These are phyloP conservation scores for Nesogale talazaci DNA, from an alignment of 2,113 vertebrate species.

Conservation along the genomic window DNA sequence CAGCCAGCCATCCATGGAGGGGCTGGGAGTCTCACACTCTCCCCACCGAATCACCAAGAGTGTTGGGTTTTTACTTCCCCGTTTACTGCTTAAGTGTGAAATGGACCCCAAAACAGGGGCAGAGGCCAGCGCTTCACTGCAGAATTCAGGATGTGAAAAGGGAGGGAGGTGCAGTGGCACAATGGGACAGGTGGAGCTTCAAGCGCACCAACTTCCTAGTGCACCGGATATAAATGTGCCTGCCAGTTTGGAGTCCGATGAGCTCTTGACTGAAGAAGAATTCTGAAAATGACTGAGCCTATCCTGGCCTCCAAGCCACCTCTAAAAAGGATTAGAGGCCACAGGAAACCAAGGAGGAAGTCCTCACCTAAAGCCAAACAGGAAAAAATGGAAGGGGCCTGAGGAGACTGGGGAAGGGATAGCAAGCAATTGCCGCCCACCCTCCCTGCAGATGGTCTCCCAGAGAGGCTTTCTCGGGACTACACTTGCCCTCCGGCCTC, in stretches of 20 bases:
- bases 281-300: neutral
- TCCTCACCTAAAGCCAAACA: neutral
- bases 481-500: constrained; percentile 41
- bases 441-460: neutral
- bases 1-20: neutral
- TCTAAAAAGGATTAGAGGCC: neutral
- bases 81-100: constrained; percentile 25
- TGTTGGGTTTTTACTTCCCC: neutral
- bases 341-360: neutral
- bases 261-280: neutral
- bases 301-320: neutral
- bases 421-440: neutral
- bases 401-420: neutral
- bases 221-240: no score
- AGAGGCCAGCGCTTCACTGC: constrained; percentile 10
- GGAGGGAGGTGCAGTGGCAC: no score
- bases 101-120: neutral
- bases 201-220: neutral
- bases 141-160: neutral
- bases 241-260: neutral
- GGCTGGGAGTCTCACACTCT: no score
- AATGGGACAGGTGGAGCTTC: neutral
- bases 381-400: neutral
- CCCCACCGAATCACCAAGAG: no score
- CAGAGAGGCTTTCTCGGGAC: neutral